Evolutionary conservation across 1,140 invertebrate genomes (phyloP).

Genomic region (Apis cerana): DNA sequence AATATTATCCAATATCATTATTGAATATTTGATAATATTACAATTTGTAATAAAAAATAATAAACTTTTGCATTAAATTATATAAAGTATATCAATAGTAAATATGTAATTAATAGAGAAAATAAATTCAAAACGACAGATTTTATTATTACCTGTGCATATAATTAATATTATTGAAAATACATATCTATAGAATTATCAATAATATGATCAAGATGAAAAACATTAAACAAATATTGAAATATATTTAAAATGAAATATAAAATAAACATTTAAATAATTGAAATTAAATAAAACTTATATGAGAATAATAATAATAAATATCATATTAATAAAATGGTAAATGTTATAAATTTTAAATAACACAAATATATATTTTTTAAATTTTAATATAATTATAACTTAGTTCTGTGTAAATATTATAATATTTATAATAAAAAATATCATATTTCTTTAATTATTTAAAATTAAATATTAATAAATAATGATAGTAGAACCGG

Average conservation of each 20-base stretch:
- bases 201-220: neutral
- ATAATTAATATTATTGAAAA: neutral
- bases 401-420: neutral
- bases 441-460: neutral
- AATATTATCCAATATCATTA: neutral
- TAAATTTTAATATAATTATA: neutral
- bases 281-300: neutral
- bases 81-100: neutral
- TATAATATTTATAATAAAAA: neutral
- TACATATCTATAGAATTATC: neutral
- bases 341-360: neutral
- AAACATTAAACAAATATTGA: no score
- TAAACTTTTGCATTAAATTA: slow-evolving; percentile 6
- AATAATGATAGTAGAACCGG: neutral
- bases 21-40: neutral
- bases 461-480: neutral
- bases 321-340: neutral
- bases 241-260: neutral
- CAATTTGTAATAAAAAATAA: neutral
- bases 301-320: neutral
- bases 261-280: neutral
- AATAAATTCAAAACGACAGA: neutral
- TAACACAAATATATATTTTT: neutral
- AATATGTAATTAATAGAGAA: neutral
- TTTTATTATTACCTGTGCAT: neutral